phyloP scores from a whole-genome alignment of 2,888 invertebrate species.

The Zaprionus bogoriensis region DNA sequence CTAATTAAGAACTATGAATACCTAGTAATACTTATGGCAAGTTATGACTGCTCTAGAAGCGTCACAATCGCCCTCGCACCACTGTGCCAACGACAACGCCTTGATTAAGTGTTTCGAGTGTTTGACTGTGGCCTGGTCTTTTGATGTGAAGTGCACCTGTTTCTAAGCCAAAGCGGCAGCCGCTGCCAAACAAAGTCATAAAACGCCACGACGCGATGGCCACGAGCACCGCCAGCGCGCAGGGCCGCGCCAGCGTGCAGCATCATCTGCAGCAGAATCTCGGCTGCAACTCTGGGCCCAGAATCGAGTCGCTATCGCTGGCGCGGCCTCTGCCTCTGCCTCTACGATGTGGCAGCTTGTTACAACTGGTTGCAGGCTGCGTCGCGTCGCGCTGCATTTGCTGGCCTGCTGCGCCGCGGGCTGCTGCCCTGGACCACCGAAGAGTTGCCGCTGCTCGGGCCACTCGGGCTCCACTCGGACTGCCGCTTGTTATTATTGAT shows the following conservation, averaged over 20 bases:
- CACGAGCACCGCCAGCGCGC: conserved; percentile 69
- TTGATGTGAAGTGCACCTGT: conserved; percentile 77
- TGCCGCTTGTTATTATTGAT: conserved; percentile 63
- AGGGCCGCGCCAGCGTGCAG: no score
- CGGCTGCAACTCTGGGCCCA: conserved; percentile 1
- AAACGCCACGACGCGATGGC: conserved; percentile 66
- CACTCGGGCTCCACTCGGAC: conserved; percentile 16
- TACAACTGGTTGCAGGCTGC: conserved; percentile 67
- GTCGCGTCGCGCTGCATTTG: background rate
- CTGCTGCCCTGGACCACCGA: conserved; percentile 62
- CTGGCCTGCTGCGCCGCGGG: conserved; percentile 35
- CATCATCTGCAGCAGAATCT: background rate
- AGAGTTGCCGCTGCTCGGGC: conserved; percentile 18
- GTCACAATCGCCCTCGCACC: background rate
- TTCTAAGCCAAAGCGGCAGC: conserved; percentile 63
- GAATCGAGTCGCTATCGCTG: background rate
- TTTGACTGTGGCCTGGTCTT: conserved; percentile 52
- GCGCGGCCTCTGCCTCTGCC: conserved; percentile 22
- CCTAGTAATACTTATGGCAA: no score
- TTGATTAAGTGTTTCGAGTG: conserved; percentile 63
- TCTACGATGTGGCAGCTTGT: conserved; percentile 48
- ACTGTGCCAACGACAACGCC: conserved; percentile 48
- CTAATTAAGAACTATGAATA: no score
- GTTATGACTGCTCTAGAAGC: background rate
- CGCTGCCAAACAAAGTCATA: conserved; percentile 73